Evolutionary conservation across 2,797 vertebrate genomes (phyloP).

Genomic region (Crenuchus spilurus): DNA sequence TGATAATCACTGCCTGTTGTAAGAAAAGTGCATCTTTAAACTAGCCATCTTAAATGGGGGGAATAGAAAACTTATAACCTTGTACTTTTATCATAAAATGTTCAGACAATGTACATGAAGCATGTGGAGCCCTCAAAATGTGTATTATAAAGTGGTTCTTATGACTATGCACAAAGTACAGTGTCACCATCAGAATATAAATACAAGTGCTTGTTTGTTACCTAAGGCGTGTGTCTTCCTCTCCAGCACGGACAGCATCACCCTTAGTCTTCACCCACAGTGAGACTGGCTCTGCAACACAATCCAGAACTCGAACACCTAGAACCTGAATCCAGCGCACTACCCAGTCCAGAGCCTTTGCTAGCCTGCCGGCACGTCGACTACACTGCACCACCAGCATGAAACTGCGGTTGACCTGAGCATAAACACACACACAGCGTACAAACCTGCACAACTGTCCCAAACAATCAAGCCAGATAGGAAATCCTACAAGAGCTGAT

Average conservation of each 20-base stretch:
- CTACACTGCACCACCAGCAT: conserved; percentile 85
- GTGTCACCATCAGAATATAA: neutral
- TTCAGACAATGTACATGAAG: too few species aligned
- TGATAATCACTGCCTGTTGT: too few species aligned
- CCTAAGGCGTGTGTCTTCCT: conserved; percentile 82
- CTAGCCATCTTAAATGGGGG: too few species aligned
- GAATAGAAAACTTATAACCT: too few species aligned
- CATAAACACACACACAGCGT: conserved; percentile 64
- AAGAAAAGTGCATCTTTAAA: too few species aligned
- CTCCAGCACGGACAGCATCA: conserved; percentile 77
- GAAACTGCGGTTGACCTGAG: conserved; percentile 85
- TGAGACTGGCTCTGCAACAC: conserved; percentile 81
- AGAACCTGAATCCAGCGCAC: conserved; percentile 82
- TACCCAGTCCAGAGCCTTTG: conserved; percentile 79
- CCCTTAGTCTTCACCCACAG: conserved; percentile 88
- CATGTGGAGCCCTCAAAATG: too few species aligned
- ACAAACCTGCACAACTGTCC: neutral
- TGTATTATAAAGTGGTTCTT: too few species aligned
- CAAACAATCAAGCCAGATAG: neutral
- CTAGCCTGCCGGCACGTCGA: conserved; percentile 75
- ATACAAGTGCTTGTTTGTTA: conserved; percentile 52
- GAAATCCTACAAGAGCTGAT: neutral
- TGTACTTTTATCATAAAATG: too few species aligned
- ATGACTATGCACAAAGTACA: too few species aligned
- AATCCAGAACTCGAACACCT: conserved; percentile 59